Percentiles rank a stretch among this genome's conserved stretches.
phyloP scores from a whole-genome alignment of 1,140 invertebrate species.

The Pomacea maculata region DNA sequence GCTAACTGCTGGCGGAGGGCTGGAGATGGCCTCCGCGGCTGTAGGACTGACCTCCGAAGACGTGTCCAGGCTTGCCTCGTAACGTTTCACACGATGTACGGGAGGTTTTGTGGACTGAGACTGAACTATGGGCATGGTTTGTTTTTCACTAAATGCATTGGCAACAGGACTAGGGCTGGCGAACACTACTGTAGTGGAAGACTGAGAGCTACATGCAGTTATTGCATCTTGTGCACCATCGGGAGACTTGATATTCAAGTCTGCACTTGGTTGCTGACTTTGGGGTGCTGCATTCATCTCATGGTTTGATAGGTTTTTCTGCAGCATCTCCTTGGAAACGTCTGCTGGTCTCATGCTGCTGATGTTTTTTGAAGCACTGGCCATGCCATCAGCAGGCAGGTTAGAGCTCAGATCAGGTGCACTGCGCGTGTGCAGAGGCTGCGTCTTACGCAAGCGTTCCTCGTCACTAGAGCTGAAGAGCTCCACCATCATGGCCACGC shows the following conservation, averaged over 20 bases:
- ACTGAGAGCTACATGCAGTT: neutral
- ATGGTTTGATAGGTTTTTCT: neutral
- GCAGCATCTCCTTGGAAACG: conserved; percentile 3
- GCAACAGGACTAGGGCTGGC: neutral
- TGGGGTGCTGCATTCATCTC: neutral
- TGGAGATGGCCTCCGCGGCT: no score
- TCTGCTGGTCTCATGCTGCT: conserved; percentile 5
- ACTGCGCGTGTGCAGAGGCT: conserved; percentile 30
- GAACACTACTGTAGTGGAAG: neutral
- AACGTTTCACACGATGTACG: no score
- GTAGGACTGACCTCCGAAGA: no score
- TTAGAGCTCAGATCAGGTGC: conserved; percentile 34
- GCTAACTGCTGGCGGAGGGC: neutral
- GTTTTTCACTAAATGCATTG: no score
- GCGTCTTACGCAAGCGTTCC: conserved; percentile 33
- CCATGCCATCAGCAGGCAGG: neutral
- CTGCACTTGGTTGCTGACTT: neutral
- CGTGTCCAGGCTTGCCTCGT: no score
- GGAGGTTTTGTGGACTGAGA: no score
- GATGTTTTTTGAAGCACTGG: neutral
- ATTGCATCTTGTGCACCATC: neutral
- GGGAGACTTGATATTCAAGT: no score
- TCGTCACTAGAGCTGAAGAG: conserved; percentile 52
- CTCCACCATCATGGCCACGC: conserved; percentile 48
- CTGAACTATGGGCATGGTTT: no score